Evolutionary conservation across 2,888 invertebrate genomes (phyloP), one percentile per base, ranked within the genome.

Genomic region (Diplolepis rosae): DNA sequence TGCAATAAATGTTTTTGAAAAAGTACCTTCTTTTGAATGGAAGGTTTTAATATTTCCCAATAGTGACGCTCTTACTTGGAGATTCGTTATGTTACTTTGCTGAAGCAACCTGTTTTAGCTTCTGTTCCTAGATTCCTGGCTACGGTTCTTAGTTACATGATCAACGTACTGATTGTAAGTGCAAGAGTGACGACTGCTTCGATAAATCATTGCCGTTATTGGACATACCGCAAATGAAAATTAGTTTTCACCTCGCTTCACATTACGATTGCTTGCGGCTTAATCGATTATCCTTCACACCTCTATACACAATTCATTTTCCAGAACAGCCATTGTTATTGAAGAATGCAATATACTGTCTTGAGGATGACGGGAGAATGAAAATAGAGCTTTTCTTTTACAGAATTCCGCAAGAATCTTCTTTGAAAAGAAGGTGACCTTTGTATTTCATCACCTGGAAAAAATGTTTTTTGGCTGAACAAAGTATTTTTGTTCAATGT

Each of bases 41-140:
- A 24, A 11, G 24, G 24, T 35, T 39, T 61, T 24, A 56, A 56
- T n/a, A n/a, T n/a, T n/a, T 56, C 35, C 56, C 56, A 2, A 5
- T 22, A 22, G 61, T 6, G 35, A n/a, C 9, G 22, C n/a, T 39
- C 39, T 24, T 42, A 56, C 22, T 32, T 56, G 18, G 18, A 32
- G 27, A 4, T 30, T 28, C 18, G 22, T 27, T 9, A 39, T 5
- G 3, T 22, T 39, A n/a, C 7, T 39, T 61, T 35, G 39, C 39
- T 6, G 2, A 73, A 77, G 80, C 81, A 80, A 81, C 80, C 80
- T 80, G 81, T 81, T 80, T 75, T 75, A 74, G 77, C 72, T 75
- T 78, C 72, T 68, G 76, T 50, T 74, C 67, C 39, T 32, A 50
- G 35, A 30, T 35, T 30, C 22, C 13, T 24, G 11, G 11, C 66